Evolutionary conservation across 2,888 invertebrate genomes (phyloP), one percentile per base, ranked within the genome.

Genomic region (Encarsia formosa): DNA sequence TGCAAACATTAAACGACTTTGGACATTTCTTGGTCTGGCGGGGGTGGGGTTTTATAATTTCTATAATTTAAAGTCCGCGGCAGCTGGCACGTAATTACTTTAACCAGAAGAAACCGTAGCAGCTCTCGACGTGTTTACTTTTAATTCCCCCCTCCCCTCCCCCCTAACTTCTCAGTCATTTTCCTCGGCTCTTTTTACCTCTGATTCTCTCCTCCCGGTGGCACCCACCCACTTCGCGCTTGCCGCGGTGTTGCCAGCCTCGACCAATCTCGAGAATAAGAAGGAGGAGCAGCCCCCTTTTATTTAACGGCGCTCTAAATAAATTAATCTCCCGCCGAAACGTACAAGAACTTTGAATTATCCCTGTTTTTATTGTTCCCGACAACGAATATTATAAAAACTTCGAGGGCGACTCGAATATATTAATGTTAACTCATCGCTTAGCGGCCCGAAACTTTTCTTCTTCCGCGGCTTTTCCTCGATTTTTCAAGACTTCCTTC

Each of bases 21-120:
- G 61, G 64, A 60, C 62, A 56, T 62, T 64, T 63, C 61, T 59
- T 58, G 57, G 55, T 57, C n/a, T n/a, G n/a, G n/a, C n/a, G n/a
- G n/a, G n/a, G n/a, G n/a, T n/a, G n/a, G 65, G 66, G 67, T 72
- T 72, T 72, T 68, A 70, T 71, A 71, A 71, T 72, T 71, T 71
- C 70, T 72, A 71, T 71, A 72, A 71, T 72, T 72, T 70, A 70
- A 72, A 71, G 67, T 70, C 69, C 66, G 66, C 70, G 67, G 70
- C 72, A 71, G 71, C 71, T 71, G 72, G 71, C 69, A 67, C 68
- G 72, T 71, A 71, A 72, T 71, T 71, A 71, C 71, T 72, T 70
- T 70, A 71, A 71, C 71, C 72, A 68, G 67, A 70, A 69, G 69
- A 70, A 67, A 68, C 65, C 66, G 68, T 65, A 66, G 67, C 65